Percentiles rank a stretch among this genome's conserved stretches.
These are phyloP conservation scores for Toxostoma redivivum DNA, from an alignment of 2,113 vertebrate genomes.

Conservation along the genomic window DNA sequence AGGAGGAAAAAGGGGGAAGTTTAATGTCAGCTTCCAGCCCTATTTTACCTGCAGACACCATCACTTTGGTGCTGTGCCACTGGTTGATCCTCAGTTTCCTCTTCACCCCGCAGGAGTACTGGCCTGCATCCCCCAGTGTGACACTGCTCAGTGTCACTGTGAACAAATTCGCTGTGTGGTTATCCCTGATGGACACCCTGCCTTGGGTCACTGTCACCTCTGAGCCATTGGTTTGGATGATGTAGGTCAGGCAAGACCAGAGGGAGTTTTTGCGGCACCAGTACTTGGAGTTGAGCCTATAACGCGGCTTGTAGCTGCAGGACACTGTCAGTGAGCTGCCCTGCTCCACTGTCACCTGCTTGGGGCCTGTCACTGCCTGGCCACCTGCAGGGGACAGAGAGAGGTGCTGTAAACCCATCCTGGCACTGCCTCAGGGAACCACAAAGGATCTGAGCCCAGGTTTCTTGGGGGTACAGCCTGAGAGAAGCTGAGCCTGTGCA, in stretches of 20 bases:
- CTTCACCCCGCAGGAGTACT: neutral
- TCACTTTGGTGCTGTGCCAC: neutral
- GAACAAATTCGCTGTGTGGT: neutral
- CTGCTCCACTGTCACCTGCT: accelerated
- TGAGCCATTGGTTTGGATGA: accelerated
- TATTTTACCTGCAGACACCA: neutral
- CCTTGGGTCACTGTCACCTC: neutral
- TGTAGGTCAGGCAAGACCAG: neutral
- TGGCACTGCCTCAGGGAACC: accelerated
- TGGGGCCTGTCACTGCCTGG: neutral
- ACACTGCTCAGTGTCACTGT: neutral
- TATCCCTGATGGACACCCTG: constrained; percentile 7
- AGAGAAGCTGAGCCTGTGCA: neutral
- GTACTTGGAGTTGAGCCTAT: neutral
- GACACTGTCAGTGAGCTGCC: neutral
- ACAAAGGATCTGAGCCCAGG: neutral
- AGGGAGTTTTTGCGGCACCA: neutral
- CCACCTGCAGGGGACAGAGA: neutral
- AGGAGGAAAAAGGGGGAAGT: neutral
- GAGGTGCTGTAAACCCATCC: neutral
- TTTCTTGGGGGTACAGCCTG: accelerated
- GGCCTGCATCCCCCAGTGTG: accelerated
- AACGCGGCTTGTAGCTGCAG: neutral
- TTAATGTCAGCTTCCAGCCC: neutral
- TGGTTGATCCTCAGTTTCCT: accelerated